These are phyloP conservation scores for Plecturocebus donacophilus DNA, from an alignment of 2,113 vertebrate genomes.

Conservation along the genomic window DNA sequence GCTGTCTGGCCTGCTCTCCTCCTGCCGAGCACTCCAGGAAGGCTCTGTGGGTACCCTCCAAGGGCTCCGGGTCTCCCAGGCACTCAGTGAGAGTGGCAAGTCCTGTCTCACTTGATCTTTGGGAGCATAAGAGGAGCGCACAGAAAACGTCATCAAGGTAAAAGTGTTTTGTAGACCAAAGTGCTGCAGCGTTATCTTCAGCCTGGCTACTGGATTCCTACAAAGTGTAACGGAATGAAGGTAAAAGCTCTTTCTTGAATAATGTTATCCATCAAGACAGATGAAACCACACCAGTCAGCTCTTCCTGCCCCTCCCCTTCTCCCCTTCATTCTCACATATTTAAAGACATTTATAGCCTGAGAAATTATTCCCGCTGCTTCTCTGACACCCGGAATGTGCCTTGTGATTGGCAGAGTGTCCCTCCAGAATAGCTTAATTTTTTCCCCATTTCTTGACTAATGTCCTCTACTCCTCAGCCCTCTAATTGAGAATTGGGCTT, in stretches of 20 bases:
- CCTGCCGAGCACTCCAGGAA: neutral
- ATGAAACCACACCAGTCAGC: conserved; percentile 61
- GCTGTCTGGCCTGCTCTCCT: neutral
- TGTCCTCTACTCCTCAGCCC: conserved; percentile 63
- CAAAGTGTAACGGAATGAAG: conserved; percentile 66
- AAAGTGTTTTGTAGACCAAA: neutral
- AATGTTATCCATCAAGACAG: conserved; percentile 73
- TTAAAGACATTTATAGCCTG: conserved; percentile 73
- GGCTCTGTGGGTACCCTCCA: accelerated
- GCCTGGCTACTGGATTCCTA: conserved; percentile 59
- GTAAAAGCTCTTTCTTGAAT: conserved; percentile 62
- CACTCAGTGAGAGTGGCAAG: accelerated
- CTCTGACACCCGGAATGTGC: conserved; percentile 76
- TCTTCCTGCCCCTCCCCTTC: neutral
- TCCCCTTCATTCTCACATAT: conserved; percentile 53
- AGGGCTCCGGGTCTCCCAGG: neutral
- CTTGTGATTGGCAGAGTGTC: conserved; percentile 75
- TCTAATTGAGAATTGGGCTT: conserved; percentile 8
- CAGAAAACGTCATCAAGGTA: neutral
- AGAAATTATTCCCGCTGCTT: conserved; percentile 73
- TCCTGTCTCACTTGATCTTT: neutral
- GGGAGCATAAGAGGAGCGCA: neutral
- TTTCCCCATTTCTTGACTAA: conserved; percentile 73
- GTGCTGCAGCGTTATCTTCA: neutral
- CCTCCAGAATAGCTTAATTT: conserved; percentile 71